These are phyloP conservation scores for Netelia fuscicornis DNA, from an alignment of 2,888 invertebrate species.

Conservation along the genomic window DNA sequence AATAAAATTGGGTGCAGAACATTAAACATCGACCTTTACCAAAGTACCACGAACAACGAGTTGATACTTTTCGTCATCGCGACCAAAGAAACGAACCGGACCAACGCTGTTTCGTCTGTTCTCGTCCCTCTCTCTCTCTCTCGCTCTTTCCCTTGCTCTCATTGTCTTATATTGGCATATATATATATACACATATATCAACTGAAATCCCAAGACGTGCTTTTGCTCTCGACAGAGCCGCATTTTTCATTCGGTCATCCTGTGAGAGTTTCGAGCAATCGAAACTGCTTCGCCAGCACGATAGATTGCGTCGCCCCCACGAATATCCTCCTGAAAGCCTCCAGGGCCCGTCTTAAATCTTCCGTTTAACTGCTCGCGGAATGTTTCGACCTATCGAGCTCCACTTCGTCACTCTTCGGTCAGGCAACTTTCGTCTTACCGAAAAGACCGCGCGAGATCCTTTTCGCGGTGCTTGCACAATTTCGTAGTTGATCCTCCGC, in stretches of 20 bases:
- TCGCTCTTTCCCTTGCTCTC: slow-evolving; percentile 31
- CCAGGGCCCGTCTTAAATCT: slow-evolving; percentile 74
- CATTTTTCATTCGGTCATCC: slow-evolving; percentile 59
- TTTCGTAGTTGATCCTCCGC: slow-evolving; percentile 46
- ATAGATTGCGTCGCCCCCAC: slow-evolving; percentile 42
- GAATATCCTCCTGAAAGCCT: slow-evolving; percentile 29
- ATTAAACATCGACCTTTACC: slow-evolving; percentile 63
- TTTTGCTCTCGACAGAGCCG: slow-evolving; percentile 35
- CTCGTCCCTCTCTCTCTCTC: slow-evolving; percentile 29
- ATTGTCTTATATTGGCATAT: slow-evolving; percentile 25
- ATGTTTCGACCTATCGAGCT: slow-evolving; percentile 56
- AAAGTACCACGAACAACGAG: slow-evolving; percentile 19
- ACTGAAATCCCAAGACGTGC: slow-evolving; percentile 45
- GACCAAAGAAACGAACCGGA: slow-evolving; percentile 59
- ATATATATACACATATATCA: not conserved
- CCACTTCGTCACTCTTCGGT: slow-evolving; percentile 49
- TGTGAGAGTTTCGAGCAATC: slow-evolving; percentile 60
- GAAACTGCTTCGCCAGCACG: slow-evolving; percentile 49
- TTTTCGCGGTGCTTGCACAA: slow-evolving; percentile 54
- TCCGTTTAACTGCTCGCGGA: slow-evolving; percentile 73
- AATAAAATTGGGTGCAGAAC: slow-evolving; percentile 53
- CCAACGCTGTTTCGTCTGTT: slow-evolving; percentile 23
- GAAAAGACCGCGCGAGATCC: slow-evolving; percentile 24
- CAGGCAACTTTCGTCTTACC: slow-evolving; percentile 9
- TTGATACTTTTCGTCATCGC: slow-evolving; percentile 58